phyloP scores from a whole-genome alignment of 2,888 invertebrate species.

The Andrena hattorfiana region DNA sequence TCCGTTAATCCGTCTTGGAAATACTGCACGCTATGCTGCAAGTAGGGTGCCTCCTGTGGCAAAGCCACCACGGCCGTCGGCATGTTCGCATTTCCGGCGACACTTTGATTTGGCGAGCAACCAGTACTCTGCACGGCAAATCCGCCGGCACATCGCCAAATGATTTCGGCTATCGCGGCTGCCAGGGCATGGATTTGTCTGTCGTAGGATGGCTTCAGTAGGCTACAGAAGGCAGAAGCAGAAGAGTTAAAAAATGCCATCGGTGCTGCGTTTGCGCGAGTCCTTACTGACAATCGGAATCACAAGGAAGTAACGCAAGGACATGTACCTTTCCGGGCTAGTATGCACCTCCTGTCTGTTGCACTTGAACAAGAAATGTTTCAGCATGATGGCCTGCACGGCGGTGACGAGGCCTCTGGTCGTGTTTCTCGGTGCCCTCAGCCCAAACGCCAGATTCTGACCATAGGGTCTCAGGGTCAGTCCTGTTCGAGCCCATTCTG shows the following conservation, averaged over 20 bases:
- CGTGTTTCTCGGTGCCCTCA: slow-evolving; percentile 89
- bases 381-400: slow-evolving; percentile 90
- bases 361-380: slow-evolving; percentile 88
- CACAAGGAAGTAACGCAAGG: neutral
- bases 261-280: neutral
- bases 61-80: slow-evolving; percentile 87
- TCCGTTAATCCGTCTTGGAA: slow-evolving; percentile 92
- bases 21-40: slow-evolving; percentile 90
- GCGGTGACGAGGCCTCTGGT: slow-evolving; percentile 88
- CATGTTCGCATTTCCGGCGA: slow-evolving; percentile 54
- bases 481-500: slow-evolving; percentile 90
- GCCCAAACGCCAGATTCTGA: slow-evolving; percentile 88
- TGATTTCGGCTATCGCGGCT: slow-evolving; percentile 89
- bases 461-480: slow-evolving; percentile 88
- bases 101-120: slow-evolving; percentile 73
- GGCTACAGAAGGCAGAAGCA: slow-evolving; percentile 83
- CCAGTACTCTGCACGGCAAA: slow-evolving; percentile 86
- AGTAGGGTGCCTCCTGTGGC: slow-evolving; percentile 88
- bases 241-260: neutral
- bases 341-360: slow-evolving; percentile 85
- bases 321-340: slow-evolving; percentile 86
- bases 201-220: slow-evolving; percentile 88
- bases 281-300: neutral
- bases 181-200: slow-evolving; percentile 90
- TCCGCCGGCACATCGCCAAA: slow-evolving; percentile 86